phyloP scores from a whole-genome alignment of 2,888 invertebrate species.

The Gnatocerus cornutus region DNA sequence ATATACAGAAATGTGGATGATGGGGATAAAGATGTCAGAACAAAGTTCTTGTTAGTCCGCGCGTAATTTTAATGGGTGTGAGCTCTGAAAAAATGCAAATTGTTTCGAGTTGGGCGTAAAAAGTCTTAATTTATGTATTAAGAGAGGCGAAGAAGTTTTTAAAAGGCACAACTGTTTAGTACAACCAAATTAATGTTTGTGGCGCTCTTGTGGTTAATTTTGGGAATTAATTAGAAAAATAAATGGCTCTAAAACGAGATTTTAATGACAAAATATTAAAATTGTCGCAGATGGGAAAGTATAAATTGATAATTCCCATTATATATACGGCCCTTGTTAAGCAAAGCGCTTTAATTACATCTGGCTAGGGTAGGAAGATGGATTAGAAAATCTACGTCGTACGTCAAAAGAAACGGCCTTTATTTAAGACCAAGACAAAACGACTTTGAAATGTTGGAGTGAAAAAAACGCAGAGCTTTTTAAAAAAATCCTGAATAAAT shows the following conservation, averaged over 20 bases:
- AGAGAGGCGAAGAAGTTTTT: conserved; percentile 53
- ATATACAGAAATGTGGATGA: not conserved
- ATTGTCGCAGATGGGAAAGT: conserved; percentile 70
- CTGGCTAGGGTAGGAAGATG: conserved; percentile 64
- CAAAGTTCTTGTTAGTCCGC: conserved; percentile 19
- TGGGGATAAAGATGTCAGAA: too few species aligned
- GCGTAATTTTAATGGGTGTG: conserved; percentile 41
- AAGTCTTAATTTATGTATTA: conserved; percentile 52
- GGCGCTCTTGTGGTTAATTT: conserved; percentile 66
- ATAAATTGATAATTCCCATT: conserved; percentile 69
- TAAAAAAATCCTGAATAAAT: conserved; percentile 65
- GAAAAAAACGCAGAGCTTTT: conserved; percentile 33
- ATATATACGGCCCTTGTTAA: conserved; percentile 69
- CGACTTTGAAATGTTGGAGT: conserved; percentile 30
- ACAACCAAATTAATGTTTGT: conserved; percentile 52
- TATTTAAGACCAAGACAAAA: conserved; percentile 45
- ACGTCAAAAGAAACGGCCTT: conserved; percentile 58
- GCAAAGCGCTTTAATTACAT: conserved; percentile 66
- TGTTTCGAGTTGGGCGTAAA: conserved; percentile 37
- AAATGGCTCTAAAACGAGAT: conserved; percentile 68
- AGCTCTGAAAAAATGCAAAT: conserved; percentile 47
- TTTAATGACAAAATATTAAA: conserved; percentile 71
- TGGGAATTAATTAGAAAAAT: conserved; percentile 69
- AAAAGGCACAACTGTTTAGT: conserved; percentile 52
- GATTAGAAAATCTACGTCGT: conserved; percentile 65